phyloP scores from a whole-genome alignment of 2,888 invertebrate genomes.

The Callimorpha dominula region DNA sequence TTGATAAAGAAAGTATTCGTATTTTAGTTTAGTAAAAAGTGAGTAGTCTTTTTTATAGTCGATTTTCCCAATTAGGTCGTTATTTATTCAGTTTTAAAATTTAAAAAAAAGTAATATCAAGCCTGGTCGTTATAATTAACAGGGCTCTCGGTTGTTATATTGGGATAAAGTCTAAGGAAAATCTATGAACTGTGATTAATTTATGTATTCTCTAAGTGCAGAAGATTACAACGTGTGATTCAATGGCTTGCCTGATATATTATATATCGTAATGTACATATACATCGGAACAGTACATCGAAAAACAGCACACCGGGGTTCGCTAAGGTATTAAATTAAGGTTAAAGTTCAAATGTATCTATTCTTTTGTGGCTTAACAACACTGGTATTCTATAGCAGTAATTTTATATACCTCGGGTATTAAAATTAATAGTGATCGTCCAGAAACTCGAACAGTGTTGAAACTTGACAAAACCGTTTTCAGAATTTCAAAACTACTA shows the following conservation, averaged over 20 bases:
- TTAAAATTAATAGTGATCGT: background rate
- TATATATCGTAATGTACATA: background rate
- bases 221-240: background rate
- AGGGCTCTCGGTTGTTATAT: constrained; percentile 19
- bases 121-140: constrained; percentile 8
- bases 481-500: background rate
- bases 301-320: background rate
- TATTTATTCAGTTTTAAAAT: constrained; percentile 8
- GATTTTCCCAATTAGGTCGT: constrained; percentile 19
- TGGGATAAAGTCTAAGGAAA: background rate
- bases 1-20: constrained; percentile 39
- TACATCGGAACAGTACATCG: background rate
- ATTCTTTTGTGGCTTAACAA: background rate
- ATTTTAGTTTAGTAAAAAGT: constrained; percentile 39
- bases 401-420: background rate
- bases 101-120: background rate
- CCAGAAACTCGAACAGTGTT: background rate
- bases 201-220: background rate
- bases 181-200: background rate
- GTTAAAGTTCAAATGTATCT: background rate
- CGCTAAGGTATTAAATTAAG: background rate
- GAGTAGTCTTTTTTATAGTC: constrained; percentile 33
- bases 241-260: background rate
- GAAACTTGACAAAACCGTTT: background rate
- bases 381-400: background rate